Conservation (phyloP, 1,140 invertebrate species). For the Calliopsis andreniformis region DNA sequence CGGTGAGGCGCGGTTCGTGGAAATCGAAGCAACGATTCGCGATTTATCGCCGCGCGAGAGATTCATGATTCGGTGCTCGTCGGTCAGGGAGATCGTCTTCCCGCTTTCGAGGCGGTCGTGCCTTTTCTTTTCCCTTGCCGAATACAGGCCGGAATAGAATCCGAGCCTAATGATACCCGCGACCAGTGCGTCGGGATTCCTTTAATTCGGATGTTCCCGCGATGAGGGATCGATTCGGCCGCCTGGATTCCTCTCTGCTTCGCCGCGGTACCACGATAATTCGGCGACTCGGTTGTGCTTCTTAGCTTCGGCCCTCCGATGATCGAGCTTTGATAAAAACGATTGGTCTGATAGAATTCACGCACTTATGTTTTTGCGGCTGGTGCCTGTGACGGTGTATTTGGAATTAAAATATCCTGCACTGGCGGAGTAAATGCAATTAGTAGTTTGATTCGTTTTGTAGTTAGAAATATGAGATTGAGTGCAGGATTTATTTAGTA, state of each 20-base stretch:
- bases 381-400: background rate
- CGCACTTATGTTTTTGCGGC: background rate
- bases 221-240: conserved; percentile 31
- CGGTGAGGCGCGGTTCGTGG: conserved; percentile 59
- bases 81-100: conserved; percentile 7
- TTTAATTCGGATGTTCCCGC: conserved; percentile 38
- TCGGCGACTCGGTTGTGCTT: background rate
- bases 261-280: conserved; percentile 7
- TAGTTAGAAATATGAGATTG: too few species aligned
- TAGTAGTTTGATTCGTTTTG: too few species aligned
- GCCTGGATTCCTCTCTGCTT: conserved; percentile 27
- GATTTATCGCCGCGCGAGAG: conserved; percentile 58
- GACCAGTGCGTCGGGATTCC: conserved; percentile 25
- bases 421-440: too few species aligned
- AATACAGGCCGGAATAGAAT: background rate
- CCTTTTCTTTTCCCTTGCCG: conserved; percentile 7
- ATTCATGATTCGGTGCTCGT: conserved; percentile 35
- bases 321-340: background rate
- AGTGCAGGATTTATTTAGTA: too few species aligned
- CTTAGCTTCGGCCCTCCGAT: background rate
- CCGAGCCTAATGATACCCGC: conserved; percentile 13
- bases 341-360: background rate
- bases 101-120: conserved; percentile 2
- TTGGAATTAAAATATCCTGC: too few species aligned
- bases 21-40: conserved; percentile 67